Evolutionary conservation across 1,140 invertebrate genomes (phyloP), one percentile per base, ranked within the genome.

Genomic region (Pomacea maculata): DNA sequence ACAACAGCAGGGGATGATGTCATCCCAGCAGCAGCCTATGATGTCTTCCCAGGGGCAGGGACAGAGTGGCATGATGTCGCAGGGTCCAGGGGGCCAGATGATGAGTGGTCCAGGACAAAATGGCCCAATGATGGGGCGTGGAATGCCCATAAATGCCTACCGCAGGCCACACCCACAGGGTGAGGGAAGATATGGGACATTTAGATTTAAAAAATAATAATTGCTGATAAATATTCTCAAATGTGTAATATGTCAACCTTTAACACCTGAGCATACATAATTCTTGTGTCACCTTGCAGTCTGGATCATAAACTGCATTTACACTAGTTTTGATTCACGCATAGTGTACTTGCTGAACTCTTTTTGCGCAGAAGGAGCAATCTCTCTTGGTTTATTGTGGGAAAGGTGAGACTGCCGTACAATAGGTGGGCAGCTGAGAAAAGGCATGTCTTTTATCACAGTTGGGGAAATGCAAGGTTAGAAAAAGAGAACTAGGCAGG

Each of bases 11-110:
- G 82, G 80, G 64, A 82, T 80, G 21, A 83, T 83, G 82, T 80
- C 80, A 54, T 82, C 83, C 17, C 85, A 84, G 57, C 82, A 83
- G 71, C 85, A 80, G 34, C 87, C 89, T 84, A 89, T 89, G 83
- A 73, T 74, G 72, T 80, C 83, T 76, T 71, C 82, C 65, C 81
- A 83, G 64, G 11, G 11, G 15, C 78, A 80, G 77, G 52, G 61
- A 55, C 81, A 80, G 71, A 79, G 81, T 11, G 74, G 81, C 34
- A 84, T 85, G 83, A 87, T 86, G 85, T 83, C 84, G 68, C 86
- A 86, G 68, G 75, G 25, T 61, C 72, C 75, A 52, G 68, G 68
- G 29, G 77, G 65, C 77, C 80, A 81, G 80, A 81, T 81, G 67
- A 81, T 81, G 80, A 65, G 25, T 12, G 79, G 21, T 6, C 82